Conservation (phyloP, 2,888 invertebrate species). For the Lasioglossum calceatum region DNA sequence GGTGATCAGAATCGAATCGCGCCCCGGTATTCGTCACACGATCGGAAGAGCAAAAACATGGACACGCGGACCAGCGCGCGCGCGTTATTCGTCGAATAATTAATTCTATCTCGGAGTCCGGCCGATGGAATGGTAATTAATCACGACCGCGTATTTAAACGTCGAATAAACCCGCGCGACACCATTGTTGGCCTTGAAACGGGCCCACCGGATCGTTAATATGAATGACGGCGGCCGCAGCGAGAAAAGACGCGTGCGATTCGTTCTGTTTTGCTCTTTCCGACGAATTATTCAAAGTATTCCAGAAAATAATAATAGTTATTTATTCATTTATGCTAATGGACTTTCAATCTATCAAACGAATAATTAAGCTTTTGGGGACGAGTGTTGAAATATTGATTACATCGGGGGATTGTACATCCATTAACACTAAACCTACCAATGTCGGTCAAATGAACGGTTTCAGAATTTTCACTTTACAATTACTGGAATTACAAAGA, state of each 20-base stretch:
- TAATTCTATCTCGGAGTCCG: constrained; percentile 36
- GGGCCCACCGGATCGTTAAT: constrained; percentile 12
- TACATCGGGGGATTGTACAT: no score
- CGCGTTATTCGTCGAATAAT: constrained; percentile 36
- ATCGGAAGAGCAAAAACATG: background rate
- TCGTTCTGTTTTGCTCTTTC: background rate
- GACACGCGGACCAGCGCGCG: background rate
- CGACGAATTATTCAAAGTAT: background rate
- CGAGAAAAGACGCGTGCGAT: background rate
- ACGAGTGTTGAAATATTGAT: no score
- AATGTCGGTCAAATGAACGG: no score
- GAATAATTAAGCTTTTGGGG: no score
- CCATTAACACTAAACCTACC: no score
- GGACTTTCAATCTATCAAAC: background rate
- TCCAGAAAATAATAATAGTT: background rate
- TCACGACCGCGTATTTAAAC: constrained; percentile 42
- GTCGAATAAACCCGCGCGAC: constrained; percentile 21
- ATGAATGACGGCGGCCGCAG: background rate
- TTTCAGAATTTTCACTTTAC: no score
- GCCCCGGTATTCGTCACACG: background rate
- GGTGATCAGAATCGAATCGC: background rate
- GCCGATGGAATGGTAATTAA: constrained; percentile 42
- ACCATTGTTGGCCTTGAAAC: constrained; percentile 39
- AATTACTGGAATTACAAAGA: no score
- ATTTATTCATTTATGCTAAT: no score